These are phyloP conservation scores for Melieria crassipennis DNA, from an alignment of 2,888 invertebrate genomes.

Conservation along the genomic window DNA sequence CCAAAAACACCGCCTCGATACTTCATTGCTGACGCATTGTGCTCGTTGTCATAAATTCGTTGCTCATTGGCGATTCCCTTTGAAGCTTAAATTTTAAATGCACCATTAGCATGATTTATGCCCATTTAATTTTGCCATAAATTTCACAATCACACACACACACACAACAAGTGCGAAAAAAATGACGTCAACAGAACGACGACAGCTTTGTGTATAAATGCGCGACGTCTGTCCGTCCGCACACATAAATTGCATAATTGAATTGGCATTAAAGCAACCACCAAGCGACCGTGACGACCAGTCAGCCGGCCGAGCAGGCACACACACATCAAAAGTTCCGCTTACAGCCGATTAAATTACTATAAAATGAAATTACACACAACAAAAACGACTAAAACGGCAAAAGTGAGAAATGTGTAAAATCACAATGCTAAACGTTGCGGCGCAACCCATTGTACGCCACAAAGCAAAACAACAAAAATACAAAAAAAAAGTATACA, in stretches of 20 bases:
- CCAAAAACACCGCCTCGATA: too few relatives aligned
- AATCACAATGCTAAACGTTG: not conserved
- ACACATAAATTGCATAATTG: slow-evolving; percentile 20
- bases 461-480: too few relatives aligned
- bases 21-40: too few relatives aligned
- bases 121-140: slow-evolving; percentile 37
- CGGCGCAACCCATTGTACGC: too few relatives aligned
- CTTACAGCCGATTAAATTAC: slow-evolving; percentile 31
- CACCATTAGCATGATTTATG: slow-evolving; percentile 44
- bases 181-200: too few relatives aligned
- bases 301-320: not conserved
- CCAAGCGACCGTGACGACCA: slow-evolving; percentile 4
- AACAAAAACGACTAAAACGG: not conserved
- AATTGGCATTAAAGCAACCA: slow-evolving; percentile 29
- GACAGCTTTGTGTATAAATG: too few relatives aligned
- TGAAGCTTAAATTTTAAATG: slow-evolving; percentile 34
- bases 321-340: slow-evolving; percentile 18
- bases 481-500: too few relatives aligned
- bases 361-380: slow-evolving; percentile 31
- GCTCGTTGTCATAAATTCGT: too few relatives aligned
- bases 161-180: too few relatives aligned
- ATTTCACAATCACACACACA: slow-evolving; percentile 15
- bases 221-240: too few relatives aligned
- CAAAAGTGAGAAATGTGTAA: not conserved
- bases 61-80: too few relatives aligned